Evolutionary conservation across 2,888 invertebrate genomes (phyloP).

Genomic region (Nasonia oneida): DNA sequence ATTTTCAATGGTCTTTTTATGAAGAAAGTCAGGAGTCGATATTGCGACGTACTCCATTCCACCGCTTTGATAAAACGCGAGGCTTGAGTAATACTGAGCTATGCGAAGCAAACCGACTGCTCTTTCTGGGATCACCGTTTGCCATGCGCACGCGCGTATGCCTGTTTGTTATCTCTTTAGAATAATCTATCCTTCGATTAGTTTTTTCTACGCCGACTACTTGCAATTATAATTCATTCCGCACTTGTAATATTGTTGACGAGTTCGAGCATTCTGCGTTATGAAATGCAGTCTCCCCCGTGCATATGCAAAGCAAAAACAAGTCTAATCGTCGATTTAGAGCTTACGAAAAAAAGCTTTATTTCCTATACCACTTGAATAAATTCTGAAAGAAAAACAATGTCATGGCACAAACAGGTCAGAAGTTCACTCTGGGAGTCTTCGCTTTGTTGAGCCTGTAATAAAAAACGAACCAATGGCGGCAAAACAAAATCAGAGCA

Average conservation of each 20-base stretch:
- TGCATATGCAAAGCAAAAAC: no score
- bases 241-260: no score
- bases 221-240: no score
- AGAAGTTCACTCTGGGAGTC: not conserved
- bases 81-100: not conserved
- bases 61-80: not conserved
- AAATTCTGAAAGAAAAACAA: not conserved
- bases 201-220: not conserved
- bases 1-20: not conserved
- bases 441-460: not conserved
- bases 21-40: constrained; percentile 1
- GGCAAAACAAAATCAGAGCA: not conserved
- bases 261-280: no score
- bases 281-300: no score
- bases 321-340: no score
- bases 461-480: not conserved
- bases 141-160: not conserved
- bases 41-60: not conserved
- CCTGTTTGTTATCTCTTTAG: not conserved
- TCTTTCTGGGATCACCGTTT: not conserved
- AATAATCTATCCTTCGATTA: not conserved
- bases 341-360: no score
- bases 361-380: no score
- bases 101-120: not conserved
- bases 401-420: not conserved